Evolutionary conservation across 2,888 invertebrate species (phyloP), one percentile per base, ranked within the genome.

Genomic region (Leptogaster cylindrica): DNA sequence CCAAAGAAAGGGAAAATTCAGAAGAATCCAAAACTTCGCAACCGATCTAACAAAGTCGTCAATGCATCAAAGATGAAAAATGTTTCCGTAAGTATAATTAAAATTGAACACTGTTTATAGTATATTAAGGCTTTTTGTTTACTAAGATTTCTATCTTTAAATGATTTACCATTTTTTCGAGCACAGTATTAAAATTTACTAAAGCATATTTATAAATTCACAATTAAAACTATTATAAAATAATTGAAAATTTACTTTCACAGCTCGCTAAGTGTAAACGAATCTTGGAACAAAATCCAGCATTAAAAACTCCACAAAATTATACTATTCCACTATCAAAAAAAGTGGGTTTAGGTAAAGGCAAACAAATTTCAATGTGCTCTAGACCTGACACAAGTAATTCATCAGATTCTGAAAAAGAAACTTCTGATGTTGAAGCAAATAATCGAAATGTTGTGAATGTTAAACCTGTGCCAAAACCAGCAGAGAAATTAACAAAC

Each of bases 321-420:
- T n/a, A n/a, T n/a, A n/a, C n/a, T n/a, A n/a, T n/a, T n/a, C n/a
- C n/a, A n/a, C n/a, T n/a, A 23, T 25, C 20, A 10, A 55, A 36
- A 55, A 23, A 33, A 33, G 61, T 76, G n/a, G 75, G 74, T 2
- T 74, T 73, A 3, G 48, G 50, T 67, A 74, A 73, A 25, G 73
- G 72, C 2, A 78, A 79, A 69, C 69, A 75, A 18, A 71, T 75
- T 23, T 72, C 73, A 18, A 73, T 74, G 71, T 70, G 69, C 48
- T 67, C 65, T n/a, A 68, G 28, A 51, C 61, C 61, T 1, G 61
- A 44, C 4, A 25, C 8, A 31, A 25, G 23, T 2, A 31, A 10
- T 5, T 41, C 12, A 7, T 55, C 33, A 33, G 65, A 50, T 23
- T 18, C 48, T 3, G 65, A 23, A 2, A 12, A 58, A 12, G 51